Conservation (phyloP, 2,888 invertebrate genomes). For the Cecidostiba fungosa region DNA sequence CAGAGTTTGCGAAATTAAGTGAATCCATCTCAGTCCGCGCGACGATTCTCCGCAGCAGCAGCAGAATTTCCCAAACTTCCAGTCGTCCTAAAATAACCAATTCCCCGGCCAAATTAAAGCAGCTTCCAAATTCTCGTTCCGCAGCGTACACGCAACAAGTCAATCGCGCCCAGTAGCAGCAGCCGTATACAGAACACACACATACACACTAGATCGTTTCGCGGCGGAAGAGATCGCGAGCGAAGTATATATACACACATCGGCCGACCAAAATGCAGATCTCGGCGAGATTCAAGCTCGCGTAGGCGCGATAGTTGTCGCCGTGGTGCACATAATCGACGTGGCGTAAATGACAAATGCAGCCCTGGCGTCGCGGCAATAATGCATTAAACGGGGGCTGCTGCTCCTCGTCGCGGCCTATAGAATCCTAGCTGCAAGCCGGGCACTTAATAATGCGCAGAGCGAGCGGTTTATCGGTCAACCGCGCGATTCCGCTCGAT, state of each 20-base stretch:
- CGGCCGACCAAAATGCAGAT: conserved; percentile 24
- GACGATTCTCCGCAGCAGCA: too few species aligned
- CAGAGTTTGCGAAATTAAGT: not conserved
- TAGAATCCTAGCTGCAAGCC: conserved; percentile 23
- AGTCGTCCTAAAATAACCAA: not conserved
- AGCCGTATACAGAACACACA: not conserved
- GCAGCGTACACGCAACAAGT: conserved; percentile 44
- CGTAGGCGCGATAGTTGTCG: conserved; percentile 4
- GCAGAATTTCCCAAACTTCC: not conserved
- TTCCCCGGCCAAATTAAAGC: not conserved
- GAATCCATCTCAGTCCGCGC: not conserved
- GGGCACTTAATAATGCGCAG: conserved; percentile 65
- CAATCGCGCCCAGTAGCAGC: conserved; percentile 24
- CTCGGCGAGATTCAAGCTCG: conserved; percentile 31
- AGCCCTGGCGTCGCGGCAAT: not conserved
- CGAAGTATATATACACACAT: not conserved
- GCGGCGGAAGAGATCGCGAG: conserved; percentile 19
- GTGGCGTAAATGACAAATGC: conserved; percentile 56
- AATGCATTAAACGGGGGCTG: conserved; percentile 18
- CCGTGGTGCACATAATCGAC: conserved; percentile 40
- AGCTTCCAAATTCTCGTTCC: not conserved
- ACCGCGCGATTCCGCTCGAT: conserved; percentile 70
- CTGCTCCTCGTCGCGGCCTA: not conserved
- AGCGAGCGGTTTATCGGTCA: conserved; percentile 69
- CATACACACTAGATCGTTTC: not conserved